phyloP scores from a whole-genome alignment of 2,797 vertebrate species.

The Malacoraja senta region DNA sequence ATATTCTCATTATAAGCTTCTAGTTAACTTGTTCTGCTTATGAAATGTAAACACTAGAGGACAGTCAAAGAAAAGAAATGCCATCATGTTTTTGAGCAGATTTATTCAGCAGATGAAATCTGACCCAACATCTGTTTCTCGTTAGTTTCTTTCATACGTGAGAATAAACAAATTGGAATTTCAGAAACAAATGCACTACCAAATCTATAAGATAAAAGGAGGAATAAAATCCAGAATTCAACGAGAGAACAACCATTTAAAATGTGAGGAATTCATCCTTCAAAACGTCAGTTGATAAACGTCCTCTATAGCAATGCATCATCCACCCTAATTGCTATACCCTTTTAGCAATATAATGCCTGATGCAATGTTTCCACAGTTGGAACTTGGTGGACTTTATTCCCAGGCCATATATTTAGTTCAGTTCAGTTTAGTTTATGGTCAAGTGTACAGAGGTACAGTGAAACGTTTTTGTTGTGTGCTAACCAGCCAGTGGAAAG shows the following conservation, averaged over 20 bases:
- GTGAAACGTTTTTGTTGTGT: too few species aligned
- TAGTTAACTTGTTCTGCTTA: background rate
- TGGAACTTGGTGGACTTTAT: slow-evolving; percentile 7
- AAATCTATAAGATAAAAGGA: background rate
- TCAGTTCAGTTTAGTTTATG: too few species aligned
- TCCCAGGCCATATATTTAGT: background rate
- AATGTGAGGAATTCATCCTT: background rate
- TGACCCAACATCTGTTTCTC: background rate
- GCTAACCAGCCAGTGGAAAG: too few species aligned
- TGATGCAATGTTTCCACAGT: background rate
- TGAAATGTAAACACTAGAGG: slow-evolving; percentile 4
- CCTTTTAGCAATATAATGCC: background rate
- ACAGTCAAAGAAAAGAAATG: slow-evolving; percentile 27
- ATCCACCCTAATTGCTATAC: background rate
- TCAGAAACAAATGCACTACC: background rate
- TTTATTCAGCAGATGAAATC: background rate
- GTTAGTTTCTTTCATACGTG: background rate
- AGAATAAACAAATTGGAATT: background rate
- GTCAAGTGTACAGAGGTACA: too few species aligned
- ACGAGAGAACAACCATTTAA: background rate
- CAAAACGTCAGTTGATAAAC: too few species aligned
- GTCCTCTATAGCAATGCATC: background rate
- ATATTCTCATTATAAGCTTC: background rate
- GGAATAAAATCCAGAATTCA: too few species aligned
- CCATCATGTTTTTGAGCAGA: background rate